phyloP scores from a whole-genome alignment of 2,888 invertebrate genomes.

The Hemicrepidius hirtus region DNA sequence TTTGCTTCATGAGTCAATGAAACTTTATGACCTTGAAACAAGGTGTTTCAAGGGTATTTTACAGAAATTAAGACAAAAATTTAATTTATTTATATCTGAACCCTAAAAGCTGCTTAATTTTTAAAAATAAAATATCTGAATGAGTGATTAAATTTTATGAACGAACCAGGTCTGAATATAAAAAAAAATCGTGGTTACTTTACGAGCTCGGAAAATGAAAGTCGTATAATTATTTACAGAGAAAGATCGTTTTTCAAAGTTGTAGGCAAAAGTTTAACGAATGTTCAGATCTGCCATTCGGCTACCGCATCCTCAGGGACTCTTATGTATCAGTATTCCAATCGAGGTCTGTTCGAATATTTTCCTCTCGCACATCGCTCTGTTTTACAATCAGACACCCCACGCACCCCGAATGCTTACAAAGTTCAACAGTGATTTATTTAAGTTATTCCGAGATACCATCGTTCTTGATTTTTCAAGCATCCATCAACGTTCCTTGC shows the following conservation, averaged over 20 bases:
- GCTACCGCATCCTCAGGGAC: constrained; percentile 34
- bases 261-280: constrained; percentile 29
- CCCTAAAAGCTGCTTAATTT: too few relatives aligned
- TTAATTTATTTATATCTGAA: too few relatives aligned
- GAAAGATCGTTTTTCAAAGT: constrained; percentile 36
- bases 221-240: constrained; percentile 24
- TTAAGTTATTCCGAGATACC: constrained; percentile 41
- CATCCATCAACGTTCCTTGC: constrained; percentile 29
- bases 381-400: constrained; percentile 41
- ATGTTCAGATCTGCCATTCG: constrained; percentile 36
- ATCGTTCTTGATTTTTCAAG: constrained; percentile 40
- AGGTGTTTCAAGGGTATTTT: too few relatives aligned
- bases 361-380: constrained; percentile 31
- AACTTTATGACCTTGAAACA: too few relatives aligned
- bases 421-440: constrained; percentile 43
- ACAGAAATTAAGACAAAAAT: too few relatives aligned
- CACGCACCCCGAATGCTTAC: constrained; percentile 27
- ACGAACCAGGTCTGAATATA: too few relatives aligned
- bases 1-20: too few relatives aligned
- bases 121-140: too few relatives aligned
- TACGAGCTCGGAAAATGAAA: neutral
- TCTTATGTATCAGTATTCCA: constrained; percentile 41
- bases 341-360: constrained; percentile 38
- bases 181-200: too few relatives aligned
- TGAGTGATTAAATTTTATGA: too few relatives aligned